Percentiles rank a stretch among this genome's conserved stretches.
These are phyloP conservation scores for Pelodiscus sinensis DNA, from an alignment of 2,113 vertebrate species.

Conservation along the genomic window DNA sequence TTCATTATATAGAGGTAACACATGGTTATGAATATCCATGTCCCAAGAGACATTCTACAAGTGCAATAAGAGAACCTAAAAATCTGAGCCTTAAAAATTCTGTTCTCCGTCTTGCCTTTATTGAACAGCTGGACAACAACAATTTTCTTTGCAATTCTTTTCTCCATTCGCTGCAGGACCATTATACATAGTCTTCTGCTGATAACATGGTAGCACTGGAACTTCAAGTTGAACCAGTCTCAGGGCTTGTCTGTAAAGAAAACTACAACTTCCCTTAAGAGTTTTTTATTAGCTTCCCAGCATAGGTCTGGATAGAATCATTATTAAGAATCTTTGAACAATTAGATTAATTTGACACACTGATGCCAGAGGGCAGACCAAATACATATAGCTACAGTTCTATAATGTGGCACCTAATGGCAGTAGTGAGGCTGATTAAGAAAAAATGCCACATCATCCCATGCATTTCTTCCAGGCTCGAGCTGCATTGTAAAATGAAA, in stretches of 20 bases:
- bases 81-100: background rate
- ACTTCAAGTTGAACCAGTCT: background rate
- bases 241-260: background rate
- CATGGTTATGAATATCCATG: background rate
- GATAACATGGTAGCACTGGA: background rate
- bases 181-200: background rate
- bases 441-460: background rate
- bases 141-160: background rate
- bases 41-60: background rate
- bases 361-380: slow-evolving; percentile 20
- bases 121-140: background rate
- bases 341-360: slow-evolving; percentile 28
- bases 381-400: background rate
- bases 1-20: background rate
- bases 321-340: slow-evolving; percentile 32
- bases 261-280: background rate
- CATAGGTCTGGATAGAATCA: background rate
- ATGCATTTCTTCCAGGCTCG: slow-evolving; percentile 17
- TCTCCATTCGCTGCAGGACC: background rate
- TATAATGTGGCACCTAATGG: slow-evolving; percentile 12
- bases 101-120: background rate
- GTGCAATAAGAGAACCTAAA: background rate
- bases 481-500: background rate
- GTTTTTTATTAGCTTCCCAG: background rate
- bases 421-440: slow-evolving; percentile 16